These are phyloP conservation scores for Machimus atricapillus DNA, from an alignment of 2,888 invertebrate genomes.

Conservation along the genomic window DNA sequence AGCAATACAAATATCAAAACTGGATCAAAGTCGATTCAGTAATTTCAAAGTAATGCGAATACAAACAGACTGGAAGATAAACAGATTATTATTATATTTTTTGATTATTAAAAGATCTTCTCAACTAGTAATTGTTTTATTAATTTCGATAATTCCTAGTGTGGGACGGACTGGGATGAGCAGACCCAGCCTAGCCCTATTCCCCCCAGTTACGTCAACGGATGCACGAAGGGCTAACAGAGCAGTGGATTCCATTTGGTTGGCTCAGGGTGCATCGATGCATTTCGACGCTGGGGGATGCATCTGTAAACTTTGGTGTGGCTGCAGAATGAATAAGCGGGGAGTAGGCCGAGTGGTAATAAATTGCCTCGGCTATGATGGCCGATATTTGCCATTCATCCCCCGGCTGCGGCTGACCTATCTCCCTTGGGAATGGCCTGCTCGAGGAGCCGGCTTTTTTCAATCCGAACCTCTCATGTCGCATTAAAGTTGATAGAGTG, in stretches of 20 bases:
- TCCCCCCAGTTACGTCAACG: neutral
- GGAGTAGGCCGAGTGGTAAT: slow-evolving; percentile 8
- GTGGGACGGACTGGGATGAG: too few relatives aligned
- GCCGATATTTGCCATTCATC: slow-evolving; percentile 27
- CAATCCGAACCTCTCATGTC: slow-evolving; percentile 3
- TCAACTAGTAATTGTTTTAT: too few relatives aligned
- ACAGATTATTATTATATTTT: too few relatives aligned
- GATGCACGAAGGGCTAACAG: neutral
- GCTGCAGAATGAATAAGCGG: slow-evolving; percentile 7
- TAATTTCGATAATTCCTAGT: too few relatives aligned
- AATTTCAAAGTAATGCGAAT: too few relatives aligned
- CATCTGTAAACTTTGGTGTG: slow-evolving; percentile 4
- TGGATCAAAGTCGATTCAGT: too few relatives aligned
- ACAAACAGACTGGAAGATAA: too few relatives aligned
- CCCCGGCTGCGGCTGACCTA: neutral
- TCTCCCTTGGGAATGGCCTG: neutral
- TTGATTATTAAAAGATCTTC: too few relatives aligned
- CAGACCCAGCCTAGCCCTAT: too few relatives aligned
- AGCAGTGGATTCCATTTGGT: neutral
- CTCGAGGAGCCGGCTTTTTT: slow-evolving; percentile 5
- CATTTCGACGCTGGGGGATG: neutral
- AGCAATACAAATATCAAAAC: too few relatives aligned
- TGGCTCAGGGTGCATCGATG: slow-evolving; percentile 1
- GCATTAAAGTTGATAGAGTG: slow-evolving; percentile 39
- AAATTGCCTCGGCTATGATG: slow-evolving; percentile 16